Conservation (phyloP, 1,140 invertebrate genomes). For the Drosophila subobscura region DNA sequence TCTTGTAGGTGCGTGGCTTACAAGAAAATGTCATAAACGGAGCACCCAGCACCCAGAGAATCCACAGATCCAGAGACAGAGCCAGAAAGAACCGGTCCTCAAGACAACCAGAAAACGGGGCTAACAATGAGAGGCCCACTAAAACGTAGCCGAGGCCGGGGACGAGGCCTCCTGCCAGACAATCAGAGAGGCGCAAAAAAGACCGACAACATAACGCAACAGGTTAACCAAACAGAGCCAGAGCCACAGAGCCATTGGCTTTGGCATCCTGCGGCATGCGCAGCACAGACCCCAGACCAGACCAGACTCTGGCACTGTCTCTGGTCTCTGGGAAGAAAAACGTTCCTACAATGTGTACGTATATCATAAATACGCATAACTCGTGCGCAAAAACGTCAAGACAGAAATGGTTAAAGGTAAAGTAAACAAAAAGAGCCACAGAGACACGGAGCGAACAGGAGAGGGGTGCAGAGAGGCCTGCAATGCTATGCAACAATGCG, state of each 20-base stretch:
- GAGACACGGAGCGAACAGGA: conserved; percentile 24
- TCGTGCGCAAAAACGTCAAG: conserved; percentile 79
- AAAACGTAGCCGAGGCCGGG: too few relatives aligned
- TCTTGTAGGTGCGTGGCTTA: conserved; percentile 75
- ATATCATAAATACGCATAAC: conserved; percentile 82
- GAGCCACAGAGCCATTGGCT: conserved; percentile 16
- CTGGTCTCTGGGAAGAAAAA: conserved; percentile 27
- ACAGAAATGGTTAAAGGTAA: conserved; percentile 64
- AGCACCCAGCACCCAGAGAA: too few relatives aligned
- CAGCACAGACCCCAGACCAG: conserved; percentile 39
- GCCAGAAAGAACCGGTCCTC: conserved; percentile 33
- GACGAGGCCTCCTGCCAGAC: background rate
- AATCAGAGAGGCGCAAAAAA: conserved; percentile 61
- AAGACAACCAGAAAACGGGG: conserved; percentile 20
- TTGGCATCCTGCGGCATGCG: conserved; percentile 48
- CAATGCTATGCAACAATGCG: conserved; percentile 69
- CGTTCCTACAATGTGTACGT: conserved; percentile 41
- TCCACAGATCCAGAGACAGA: background rate
- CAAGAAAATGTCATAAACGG: conserved; percentile 77
- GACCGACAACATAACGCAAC: conserved; percentile 71
- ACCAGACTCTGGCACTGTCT: background rate
- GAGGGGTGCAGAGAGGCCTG: conserved; percentile 15
- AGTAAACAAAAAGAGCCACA: conserved; percentile 51
- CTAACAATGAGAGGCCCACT: conserved; percentile 29
- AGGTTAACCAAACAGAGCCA: conserved; percentile 59